Evolutionary conservation across 2,113 vertebrate species (phyloP), one percentile per base, ranked within the genome.

Genomic region (Ptilonorhynchus violaceus): DNA sequence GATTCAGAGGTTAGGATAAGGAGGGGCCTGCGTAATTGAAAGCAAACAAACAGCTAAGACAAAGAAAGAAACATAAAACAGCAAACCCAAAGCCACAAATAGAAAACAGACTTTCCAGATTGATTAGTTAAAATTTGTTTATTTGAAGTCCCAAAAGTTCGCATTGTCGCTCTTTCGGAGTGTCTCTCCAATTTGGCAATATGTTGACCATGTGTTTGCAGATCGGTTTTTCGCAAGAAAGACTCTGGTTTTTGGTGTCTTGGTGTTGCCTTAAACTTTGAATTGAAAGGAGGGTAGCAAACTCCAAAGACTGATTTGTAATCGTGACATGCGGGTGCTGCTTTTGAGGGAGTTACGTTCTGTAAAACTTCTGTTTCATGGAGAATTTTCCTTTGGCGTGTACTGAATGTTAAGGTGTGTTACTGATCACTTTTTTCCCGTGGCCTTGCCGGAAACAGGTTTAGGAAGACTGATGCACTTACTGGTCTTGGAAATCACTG

Each of bases 51-150:
- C 95, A 96, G 92, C 33, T 1, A 88, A 94, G 90, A 80, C 85
- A 80, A 88, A 88, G 83, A 96, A 87, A 95, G 89, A 79, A 96
- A 94, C 95, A 88, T 95, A 64, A 97, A 97, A 56, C 94, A 92
- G 86, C 86, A 67, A 96, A 52, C 49, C 44, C 79, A 53, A 96
- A 97, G 85, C 95, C 95, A 42, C 96, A 96, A 96, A 96, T 78
- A 91, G 69, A 81, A 93, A 94, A 85, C 96, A 97, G 93, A 69
- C 91, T 84, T 75, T 85, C 56, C 92, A 87, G 76, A 91, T 69
- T 93, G 90, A 96, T 96, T 87, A 64, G 92, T 73, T 96, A 31
- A 60, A 56, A 89, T 92, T 92, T 94, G 88, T 93, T 96, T 96
- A 93, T 95, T 97, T 96, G 91, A 94, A 95, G 92, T 95, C 77